Conservation (phyloP, 1,140 invertebrate species). For the Elymnias hypermnestra region DNA sequence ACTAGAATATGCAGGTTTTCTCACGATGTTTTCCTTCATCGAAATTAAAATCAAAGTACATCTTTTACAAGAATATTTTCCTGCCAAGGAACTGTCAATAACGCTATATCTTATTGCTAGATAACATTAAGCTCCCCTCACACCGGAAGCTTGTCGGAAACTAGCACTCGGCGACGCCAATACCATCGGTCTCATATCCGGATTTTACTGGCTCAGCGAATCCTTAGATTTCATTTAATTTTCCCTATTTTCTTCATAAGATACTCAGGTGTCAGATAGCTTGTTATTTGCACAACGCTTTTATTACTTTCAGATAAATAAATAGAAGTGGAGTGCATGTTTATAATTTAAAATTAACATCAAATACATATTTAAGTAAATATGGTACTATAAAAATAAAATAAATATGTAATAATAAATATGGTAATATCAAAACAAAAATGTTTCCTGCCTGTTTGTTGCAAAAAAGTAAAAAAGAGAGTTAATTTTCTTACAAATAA, state of each 20-base stretch:
- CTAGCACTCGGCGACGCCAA: conserved; percentile 11
- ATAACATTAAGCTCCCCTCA: conserved; percentile 5
- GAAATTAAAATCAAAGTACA: not conserved
- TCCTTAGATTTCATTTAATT: not conserved
- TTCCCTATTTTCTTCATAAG: not conserved
- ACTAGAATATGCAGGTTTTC: too few relatives aligned
- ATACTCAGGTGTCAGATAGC: not conserved
- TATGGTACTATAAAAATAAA: too few relatives aligned
- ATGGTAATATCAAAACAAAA: too few relatives aligned
- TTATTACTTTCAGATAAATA: too few relatives aligned
- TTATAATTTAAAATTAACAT: too few relatives aligned
- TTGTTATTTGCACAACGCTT: not conserved
- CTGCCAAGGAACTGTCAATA: conserved; percentile 2
- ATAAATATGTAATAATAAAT: too few relatives aligned
- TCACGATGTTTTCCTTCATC: too few relatives aligned
- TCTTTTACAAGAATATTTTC: not conserved
- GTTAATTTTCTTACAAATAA: too few relatives aligned
- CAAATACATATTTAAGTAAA: too few relatives aligned
- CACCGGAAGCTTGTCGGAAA: conserved; percentile 17
- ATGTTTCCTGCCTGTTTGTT: too few relatives aligned
- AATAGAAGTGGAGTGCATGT: too few relatives aligned
- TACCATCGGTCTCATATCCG: conserved; percentile 16
- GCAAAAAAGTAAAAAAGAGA: too few relatives aligned
- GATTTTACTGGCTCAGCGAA: conserved; percentile 1
- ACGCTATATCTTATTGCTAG: conserved; percentile 5